A percentile compares a stretch with the other conserved stretches of the same genome.
These are phyloP conservation scores for Drosophila pseudoobscura DNA, from an alignment of 1,140 invertebrate genomes.

Conservation along the genomic window DNA sequence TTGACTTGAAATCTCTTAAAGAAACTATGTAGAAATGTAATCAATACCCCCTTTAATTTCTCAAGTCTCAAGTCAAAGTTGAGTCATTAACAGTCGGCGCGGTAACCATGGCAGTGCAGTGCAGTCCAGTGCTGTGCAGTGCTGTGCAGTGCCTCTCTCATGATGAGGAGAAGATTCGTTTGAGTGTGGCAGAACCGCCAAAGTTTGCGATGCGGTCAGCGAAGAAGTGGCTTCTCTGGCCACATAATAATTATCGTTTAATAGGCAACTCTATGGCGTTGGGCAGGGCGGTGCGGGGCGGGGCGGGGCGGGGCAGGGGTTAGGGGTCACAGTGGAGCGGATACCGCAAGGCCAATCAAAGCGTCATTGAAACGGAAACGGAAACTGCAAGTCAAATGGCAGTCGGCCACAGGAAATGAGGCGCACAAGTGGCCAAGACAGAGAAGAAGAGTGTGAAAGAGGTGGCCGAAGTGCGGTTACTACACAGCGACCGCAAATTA, in stretches of 20 bases:
- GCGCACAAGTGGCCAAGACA: slow-evolving; percentile 52
- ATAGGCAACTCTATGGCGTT: slow-evolving; percentile 33
- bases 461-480: slow-evolving; percentile 19
- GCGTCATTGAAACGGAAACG: slow-evolving; percentile 80
- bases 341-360: slow-evolving; percentile 79
- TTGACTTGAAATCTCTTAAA: too few relatives aligned
- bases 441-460: slow-evolving; percentile 2
- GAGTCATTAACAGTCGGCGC: too few relatives aligned
- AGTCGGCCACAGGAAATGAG: slow-evolving; percentile 77
- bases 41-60: too few relatives aligned
- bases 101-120: too few relatives aligned
- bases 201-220: slow-evolving; percentile 59
- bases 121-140: too few relatives aligned
- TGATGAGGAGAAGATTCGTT: slow-evolving; percentile 12
- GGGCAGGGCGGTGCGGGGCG: neutral
- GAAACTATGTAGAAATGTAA: too few relatives aligned
- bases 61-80: too few relatives aligned
- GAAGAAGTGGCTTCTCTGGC: slow-evolving; percentile 24
- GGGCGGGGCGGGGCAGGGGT: neutral
- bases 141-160: neutral
- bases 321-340: slow-evolving; percentile 13
- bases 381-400: slow-evolving; percentile 78
- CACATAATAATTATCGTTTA: slow-evolving; percentile 70
- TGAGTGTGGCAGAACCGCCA: slow-evolving; percentile 27
- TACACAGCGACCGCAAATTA: slow-evolving; percentile 65